These are phyloP conservation scores for Saccopteryx bilineata DNA, from an alignment of 2,113 vertebrate genomes.

Conservation along the genomic window DNA sequence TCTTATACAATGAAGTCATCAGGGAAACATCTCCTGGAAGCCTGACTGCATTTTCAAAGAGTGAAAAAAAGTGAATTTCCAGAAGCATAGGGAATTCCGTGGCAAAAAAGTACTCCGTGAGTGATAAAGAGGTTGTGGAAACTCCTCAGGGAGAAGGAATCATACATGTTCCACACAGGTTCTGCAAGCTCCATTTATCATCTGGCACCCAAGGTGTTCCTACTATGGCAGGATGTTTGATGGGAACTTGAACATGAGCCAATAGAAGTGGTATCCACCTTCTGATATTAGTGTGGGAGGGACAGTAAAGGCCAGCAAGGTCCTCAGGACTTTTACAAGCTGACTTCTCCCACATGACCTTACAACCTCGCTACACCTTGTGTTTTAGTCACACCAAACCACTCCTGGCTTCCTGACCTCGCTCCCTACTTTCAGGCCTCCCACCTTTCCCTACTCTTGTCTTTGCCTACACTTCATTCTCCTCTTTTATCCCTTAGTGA, in stretches of 20 bases:
- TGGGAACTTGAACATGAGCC: neutral
- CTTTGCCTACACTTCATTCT: neutral
- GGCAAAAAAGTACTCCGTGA: neutral
- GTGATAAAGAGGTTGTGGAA: slow-evolving; percentile 28
- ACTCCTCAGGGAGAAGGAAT: slow-evolving; percentile 32
- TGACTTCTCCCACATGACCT: neutral
- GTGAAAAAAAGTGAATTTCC: slow-evolving; percentile 43
- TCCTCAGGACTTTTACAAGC: neutral
- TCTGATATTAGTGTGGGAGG: neutral
- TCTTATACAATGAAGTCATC: slow-evolving; percentile 56
- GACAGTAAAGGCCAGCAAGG: neutral
- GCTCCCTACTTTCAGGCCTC: neutral
- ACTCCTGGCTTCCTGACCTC: neutral
- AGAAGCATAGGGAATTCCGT: slow-evolving; percentile 72
- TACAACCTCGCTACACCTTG: neutral
- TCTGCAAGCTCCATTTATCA: neutral
- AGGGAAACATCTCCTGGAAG: slow-evolving; percentile 48
- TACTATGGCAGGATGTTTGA: neutral
- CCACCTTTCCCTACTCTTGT: neutral
- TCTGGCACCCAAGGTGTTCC: neutral
- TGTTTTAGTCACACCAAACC: neutral
- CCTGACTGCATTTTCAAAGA: slow-evolving; percentile 24
- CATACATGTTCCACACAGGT: neutral
- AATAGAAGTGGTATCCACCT: neutral
- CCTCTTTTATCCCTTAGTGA: neutral